Base-by-base conservation (phyloP, 2,113 vertebrate species). In the Chitala chitala region DNA sequence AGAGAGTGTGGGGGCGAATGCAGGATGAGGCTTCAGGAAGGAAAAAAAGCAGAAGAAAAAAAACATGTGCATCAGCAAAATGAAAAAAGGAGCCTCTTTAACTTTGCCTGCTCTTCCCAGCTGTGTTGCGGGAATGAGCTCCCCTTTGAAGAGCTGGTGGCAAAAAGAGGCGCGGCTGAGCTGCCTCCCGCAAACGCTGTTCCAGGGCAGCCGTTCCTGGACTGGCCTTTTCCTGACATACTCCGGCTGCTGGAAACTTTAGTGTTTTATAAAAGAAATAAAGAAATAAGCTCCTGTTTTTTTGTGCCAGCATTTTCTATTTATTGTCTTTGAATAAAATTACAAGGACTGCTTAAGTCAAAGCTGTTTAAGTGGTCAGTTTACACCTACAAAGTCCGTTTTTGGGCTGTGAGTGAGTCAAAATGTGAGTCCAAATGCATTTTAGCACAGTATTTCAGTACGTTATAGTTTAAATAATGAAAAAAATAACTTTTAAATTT, bases 91-190 rank as follows among this genome's bases (percentile, higher is more conserved):
- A 42, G 22, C 87, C 86, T 86, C 80, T 85, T 91, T 83, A 87
- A 87, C 87, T 88, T 87, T 85, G 81, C 76, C 83, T 88, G 76
- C 79, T 73, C 75, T 84, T 88, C 88, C 86, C 84, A 88, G 84
- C 85, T 89, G 86, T 87, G 85, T 86, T 88, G 73, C 80, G 84
- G 84, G 84, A 83, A 81, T 89, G 78, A 84, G 55, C 54, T 85
- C 83, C 82, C 80, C 85, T 86, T 90, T 90, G 83, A 88, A 89
- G 83, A 89, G 87, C 87, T 90, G 78, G 82, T 90, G 85, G 88
- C 86, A 83, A 90, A 84, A n/a, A 78, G 78, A 83, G 77, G 76
- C 74, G 42, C 72, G 77, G 59, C 63, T 72, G 24, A 64, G 75
- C 75, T 29, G 65, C 74, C 72, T 75, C 69, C 78, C 73, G 80